phyloP scores from a whole-genome alignment of 2,888 invertebrate genomes.

The Cheilosia pagana region DNA sequence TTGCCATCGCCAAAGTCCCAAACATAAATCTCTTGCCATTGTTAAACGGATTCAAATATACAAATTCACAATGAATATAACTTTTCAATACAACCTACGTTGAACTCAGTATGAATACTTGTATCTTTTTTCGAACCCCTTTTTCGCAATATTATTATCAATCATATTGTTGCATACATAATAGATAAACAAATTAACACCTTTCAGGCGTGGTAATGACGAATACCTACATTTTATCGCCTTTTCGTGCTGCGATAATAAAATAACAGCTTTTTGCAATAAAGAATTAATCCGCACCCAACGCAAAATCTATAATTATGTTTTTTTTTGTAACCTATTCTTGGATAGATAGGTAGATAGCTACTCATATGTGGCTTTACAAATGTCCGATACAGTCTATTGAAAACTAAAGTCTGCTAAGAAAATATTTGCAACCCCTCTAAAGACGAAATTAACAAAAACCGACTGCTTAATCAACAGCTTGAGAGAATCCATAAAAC shows the following conservation, averaged over 20 bases:
- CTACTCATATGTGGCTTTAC: too few species aligned
- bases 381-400: too few species aligned
- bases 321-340: too few species aligned
- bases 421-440: background rate
- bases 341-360: too few species aligned
- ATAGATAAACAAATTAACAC: constrained; percentile 47
- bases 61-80: too few species aligned
- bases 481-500: constrained; percentile 45
- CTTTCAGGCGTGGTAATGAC: constrained; percentile 28
- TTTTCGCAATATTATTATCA: constrained; percentile 26
- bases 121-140: too few species aligned
- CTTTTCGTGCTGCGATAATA: constrained; percentile 28
- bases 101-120: too few species aligned
- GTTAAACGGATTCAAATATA: too few species aligned
- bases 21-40: too few species aligned
- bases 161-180: constrained; percentile 28
- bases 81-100: background rate
- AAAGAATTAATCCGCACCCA: constrained; percentile 31
- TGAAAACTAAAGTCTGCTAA: background rate
- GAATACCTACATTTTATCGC: constrained; percentile 27
- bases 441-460: constrained; percentile 4
- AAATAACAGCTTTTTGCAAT: constrained; percentile 29
- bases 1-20: too few species aligned
- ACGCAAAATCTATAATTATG: constrained; percentile 1
- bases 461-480: constrained; percentile 16